Percentiles rank a stretch among this genome's conserved stretches.
phyloP scores from a whole-genome alignment of 2,888 invertebrate genomes.

The Erebia palarica region DNA sequence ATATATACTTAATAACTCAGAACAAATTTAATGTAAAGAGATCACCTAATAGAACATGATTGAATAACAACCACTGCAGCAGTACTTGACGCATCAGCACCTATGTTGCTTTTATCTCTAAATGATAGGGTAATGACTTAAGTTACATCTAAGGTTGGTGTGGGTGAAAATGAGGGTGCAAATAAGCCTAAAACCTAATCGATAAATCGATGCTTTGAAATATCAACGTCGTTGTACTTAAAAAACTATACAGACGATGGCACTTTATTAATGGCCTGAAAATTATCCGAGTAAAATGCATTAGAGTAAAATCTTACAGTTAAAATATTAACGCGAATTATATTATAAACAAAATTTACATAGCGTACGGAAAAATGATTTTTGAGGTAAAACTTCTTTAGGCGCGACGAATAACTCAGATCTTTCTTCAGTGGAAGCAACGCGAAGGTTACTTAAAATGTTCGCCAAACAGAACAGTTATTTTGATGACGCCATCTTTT shows the following conservation, averaged over 20 bases:
- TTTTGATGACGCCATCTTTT: too few species aligned
- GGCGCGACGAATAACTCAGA: too few species aligned
- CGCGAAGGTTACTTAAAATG: too few species aligned
- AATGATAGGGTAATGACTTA: constrained; percentile 30
- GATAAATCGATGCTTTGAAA: constrained; percentile 62
- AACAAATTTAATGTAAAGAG: constrained; percentile 72
- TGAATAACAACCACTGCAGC: constrained; percentile 64
- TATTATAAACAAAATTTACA: constrained; percentile 63
- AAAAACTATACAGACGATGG: constrained; percentile 76
- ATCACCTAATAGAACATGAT: constrained; percentile 68
- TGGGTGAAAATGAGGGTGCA: constrained; percentile 43
- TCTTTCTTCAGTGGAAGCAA: too few species aligned
- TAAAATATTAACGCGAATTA: constrained; percentile 61
- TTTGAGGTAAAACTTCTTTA: too few species aligned
- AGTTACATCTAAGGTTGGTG: constrained; percentile 29
- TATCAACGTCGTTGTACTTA: constrained; percentile 70
- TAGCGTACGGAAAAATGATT: constrained; percentile 51
- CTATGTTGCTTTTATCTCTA: constrained; percentile 21
- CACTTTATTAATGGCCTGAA: constrained; percentile 81
- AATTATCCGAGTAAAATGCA: constrained; percentile 81
- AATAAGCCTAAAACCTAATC: constrained; percentile 50
- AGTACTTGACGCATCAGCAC: constrained; percentile 65
- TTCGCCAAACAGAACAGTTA: too few species aligned
- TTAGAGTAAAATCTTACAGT: constrained; percentile 73
- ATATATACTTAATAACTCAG: constrained; percentile 54